A percentile compares a stretch with the other conserved stretches of the same genome.
Evolutionary conservation across 2,888 invertebrate species (phyloP).

Genomic region (Parascotia fuliginaria): DNA sequence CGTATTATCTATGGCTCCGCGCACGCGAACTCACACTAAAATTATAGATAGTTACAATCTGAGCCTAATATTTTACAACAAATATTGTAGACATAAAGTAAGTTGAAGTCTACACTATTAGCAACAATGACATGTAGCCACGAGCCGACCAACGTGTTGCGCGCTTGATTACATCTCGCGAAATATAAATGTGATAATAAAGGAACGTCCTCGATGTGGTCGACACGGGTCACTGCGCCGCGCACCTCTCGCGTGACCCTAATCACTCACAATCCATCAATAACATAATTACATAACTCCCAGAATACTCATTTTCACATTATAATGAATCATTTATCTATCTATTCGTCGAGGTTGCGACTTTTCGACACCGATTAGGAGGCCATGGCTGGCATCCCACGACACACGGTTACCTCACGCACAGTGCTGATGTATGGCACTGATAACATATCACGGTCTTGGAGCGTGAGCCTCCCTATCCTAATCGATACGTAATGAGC

Average conservation of each 20-base stretch:
- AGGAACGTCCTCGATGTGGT: neutral
- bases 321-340: constrained; percentile 22
- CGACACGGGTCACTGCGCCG: constrained; percentile 27
- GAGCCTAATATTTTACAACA: no score
- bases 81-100: no score
- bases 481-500: neutral
- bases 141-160: no score
- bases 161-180: no score
- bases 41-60: no score
- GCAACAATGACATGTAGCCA: no score
- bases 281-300: constrained; percentile 50
- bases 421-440: no score
- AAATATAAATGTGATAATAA: constrained; percentile 11
- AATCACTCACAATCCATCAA: constrained; percentile 50
- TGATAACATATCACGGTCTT: neutral
- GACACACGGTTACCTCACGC: neutral
- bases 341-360: constrained; percentile 17
- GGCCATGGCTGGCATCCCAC: constrained; percentile 14
- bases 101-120: no score
- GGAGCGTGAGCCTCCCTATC: no score
- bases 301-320: constrained; percentile 17
- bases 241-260: constrained; percentile 49
- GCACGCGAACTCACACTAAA: no score
- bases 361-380: constrained; percentile 22
- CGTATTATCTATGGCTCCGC: no score